These are phyloP conservation scores for Etheostoma cragini DNA, from an alignment of 2,113 vertebrate genomes.

Conservation along the genomic window DNA sequence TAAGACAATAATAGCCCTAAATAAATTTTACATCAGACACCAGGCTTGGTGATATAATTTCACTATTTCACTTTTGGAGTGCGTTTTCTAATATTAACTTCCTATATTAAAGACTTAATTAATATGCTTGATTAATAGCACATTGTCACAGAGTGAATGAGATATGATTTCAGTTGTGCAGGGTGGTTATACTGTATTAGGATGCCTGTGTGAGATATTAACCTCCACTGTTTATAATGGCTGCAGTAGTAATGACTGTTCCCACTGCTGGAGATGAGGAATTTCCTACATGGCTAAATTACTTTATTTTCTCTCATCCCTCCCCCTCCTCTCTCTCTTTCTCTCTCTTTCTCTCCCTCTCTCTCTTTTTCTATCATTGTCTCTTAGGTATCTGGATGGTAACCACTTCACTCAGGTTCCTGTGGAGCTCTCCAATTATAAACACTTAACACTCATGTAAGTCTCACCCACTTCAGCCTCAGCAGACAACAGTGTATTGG, in stretches of 20 bases:
- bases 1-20: conserved; percentile 33
- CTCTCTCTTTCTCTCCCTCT: background rate
- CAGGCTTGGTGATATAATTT: conserved; percentile 26
- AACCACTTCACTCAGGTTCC: conserved; percentile 97
- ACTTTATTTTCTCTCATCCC: conserved; percentile 45
- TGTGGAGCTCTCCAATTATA: conserved; percentile 96
- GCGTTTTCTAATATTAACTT: conserved; percentile 48
- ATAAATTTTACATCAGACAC: conserved; percentile 51
- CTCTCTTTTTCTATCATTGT: conserved; percentile 23
- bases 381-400: conserved; percentile 94
- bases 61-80: conserved; percentile 30
- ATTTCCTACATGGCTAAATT: conserved; percentile 76
- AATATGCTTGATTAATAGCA: conserved; percentile 56
- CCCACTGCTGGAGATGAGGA: conserved; percentile 74
- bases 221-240: conserved; percentile 76
- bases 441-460: conserved; percentile 97
- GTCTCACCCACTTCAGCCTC: conserved; percentile 73
- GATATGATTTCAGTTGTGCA: conserved; percentile 26
- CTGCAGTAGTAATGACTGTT: conserved; percentile 72
- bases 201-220: conserved; percentile 70
- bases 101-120: conserved; percentile 52
- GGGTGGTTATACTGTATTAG: conserved; percentile 15
- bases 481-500: background rate
- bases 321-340: background rate
- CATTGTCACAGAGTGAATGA: conserved; percentile 40